Conservation (phyloP, 1,140 invertebrate species). For the Drosophila setifemur region DNA sequence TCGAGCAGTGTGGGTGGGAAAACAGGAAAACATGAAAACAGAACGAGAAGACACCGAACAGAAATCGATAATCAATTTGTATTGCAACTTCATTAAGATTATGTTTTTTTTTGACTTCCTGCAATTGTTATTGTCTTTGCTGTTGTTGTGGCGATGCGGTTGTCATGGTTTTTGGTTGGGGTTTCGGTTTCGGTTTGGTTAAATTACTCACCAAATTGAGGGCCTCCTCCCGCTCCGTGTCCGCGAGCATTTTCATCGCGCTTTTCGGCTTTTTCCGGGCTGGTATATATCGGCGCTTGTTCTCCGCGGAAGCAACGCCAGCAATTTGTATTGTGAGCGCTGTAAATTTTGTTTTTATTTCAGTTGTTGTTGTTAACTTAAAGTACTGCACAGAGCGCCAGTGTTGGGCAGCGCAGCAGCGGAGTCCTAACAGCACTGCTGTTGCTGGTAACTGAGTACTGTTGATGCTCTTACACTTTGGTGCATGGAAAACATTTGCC, state of each 20-base stretch:
- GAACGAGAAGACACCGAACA: too few relatives aligned
- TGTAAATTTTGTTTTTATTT: slow-evolving; percentile 66
- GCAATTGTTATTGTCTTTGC: slow-evolving; percentile 36
- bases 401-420: not conserved
- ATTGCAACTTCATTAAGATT: too few relatives aligned
- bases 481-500: not conserved
- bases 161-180: slow-evolving; percentile 41
- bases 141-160: slow-evolving; percentile 1
- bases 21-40: slow-evolving; percentile 34
- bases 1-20: slow-evolving; percentile 35
- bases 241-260: slow-evolving; percentile 85
- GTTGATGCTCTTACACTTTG: not conserved
- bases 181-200: not conserved
- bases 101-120: slow-evolving; percentile 5
- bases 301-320: slow-evolving; percentile 58
- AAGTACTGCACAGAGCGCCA: not conserved
- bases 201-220: slow-evolving; percentile 88
- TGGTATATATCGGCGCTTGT: slow-evolving; percentile 70
- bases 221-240: slow-evolving; percentile 92
- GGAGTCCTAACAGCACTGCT: not conserved
- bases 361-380: slow-evolving; percentile 18
- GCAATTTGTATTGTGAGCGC: slow-evolving; percentile 67
- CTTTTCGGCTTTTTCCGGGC: slow-evolving; percentile 70
- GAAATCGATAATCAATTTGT: slow-evolving; percentile 56
- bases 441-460: not conserved